Evolutionary conservation across 2,888 invertebrate species (phyloP), one percentile per base, ranked within the genome.

Genomic region (Fragum whitleyi): DNA sequence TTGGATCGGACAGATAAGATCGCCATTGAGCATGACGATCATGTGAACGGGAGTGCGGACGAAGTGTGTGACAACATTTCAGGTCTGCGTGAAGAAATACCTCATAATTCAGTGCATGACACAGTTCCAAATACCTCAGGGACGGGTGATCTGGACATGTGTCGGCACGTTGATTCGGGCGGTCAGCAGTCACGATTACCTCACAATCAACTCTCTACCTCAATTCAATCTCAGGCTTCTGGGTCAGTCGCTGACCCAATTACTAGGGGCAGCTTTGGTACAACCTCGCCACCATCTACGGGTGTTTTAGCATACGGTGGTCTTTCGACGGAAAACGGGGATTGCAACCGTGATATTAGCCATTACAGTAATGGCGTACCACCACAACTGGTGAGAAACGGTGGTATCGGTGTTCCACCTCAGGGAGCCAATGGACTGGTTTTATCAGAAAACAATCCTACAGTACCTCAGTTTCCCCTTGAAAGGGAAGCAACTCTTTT

Each of bases 191-290:
- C 55, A 28, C 39, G 23, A 19, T 42, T 77, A 77, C 78, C 78
- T 78, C 78, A 72, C 42, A 74, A 61, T 61, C 74, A 79, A 74
- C 74, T 70, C 59, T 62, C 83, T 83, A 83, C 83, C 83, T 83
- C 83, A 80, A 73, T 7, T 65, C 29, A 75, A 57, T 71, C 79
- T 79, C 79, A 74, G 62, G 79, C 74, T 79, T 74, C 77, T 65
- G 77, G 72, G 77, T 72, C 77, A 59, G 65, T 62, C 36, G 62
- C 23, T 39, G 67, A 61, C 65, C 55, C 53, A 19, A 65, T 7
- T 14, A 65, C 36, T 39, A 61, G 32, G 26, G 29, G 32, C 57
- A 68, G 32, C 36, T 47, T n/a, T 51, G 57, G 62, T 65, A 62
- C 69, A 36, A 57, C 73, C 36, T 70, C n/a, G 26, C 51, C 14